These are phyloP conservation scores for Corvus hawaiiensis DNA, from an alignment of 2,113 vertebrate genomes.

Conservation along the genomic window DNA sequence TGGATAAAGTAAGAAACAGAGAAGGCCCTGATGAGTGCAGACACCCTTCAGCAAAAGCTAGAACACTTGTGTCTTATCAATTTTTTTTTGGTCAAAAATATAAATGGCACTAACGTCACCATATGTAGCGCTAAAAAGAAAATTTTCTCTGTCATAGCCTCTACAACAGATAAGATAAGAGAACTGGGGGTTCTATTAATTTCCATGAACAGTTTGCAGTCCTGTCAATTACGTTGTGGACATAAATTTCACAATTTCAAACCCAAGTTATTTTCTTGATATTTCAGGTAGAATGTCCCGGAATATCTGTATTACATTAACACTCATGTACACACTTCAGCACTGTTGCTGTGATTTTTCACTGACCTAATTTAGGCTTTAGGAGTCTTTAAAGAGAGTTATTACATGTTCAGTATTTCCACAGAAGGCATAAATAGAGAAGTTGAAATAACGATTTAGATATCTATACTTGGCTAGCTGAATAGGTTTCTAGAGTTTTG, in stretches of 20 bases:
- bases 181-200: accelerated
- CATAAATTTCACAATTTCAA: not conserved
- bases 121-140: not conserved
- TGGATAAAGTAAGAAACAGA: not conserved
- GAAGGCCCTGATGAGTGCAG: not conserved
- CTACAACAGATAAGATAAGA: not conserved
- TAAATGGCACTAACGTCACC: not conserved
- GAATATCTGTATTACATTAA: not conserved
- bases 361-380: not conserved
- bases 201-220: not conserved
- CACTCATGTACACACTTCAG: not conserved
- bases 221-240: not conserved
- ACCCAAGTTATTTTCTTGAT: not conserved
- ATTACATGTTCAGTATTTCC: not conserved
- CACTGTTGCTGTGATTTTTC: not conserved
- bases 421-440: not conserved
- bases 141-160: not conserved
- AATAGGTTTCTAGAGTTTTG: not conserved
- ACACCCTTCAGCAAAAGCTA: not conserved
- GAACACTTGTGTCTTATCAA: not conserved
- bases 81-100: not conserved
- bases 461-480: not conserved
- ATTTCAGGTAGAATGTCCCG: not conserved
- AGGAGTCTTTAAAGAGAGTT: not conserved
- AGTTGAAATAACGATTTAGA: not conserved